These are phyloP conservation scores for Spodoptera exigua DNA, from an alignment of 2,888 invertebrate species.

Conservation along the genomic window DNA sequence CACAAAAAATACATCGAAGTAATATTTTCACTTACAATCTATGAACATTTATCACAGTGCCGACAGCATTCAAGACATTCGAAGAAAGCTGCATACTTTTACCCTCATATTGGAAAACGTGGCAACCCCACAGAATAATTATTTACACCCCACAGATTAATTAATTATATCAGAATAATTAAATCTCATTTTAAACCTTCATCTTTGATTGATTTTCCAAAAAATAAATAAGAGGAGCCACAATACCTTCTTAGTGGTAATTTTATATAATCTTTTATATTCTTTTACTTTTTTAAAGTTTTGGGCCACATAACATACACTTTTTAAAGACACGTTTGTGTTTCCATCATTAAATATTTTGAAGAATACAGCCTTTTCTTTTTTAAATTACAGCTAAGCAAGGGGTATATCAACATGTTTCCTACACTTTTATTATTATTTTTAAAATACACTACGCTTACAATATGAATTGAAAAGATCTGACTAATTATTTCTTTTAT, in stretches of 20 bases:
- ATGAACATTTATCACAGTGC: conserved; percentile 64
- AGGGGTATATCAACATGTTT: conserved; percentile 14
- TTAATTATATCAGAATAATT: no score
- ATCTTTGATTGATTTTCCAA: no score
- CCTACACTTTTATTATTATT: conserved; percentile 20
- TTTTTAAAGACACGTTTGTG: neutral
- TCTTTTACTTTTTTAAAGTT: no score
- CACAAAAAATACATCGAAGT: conserved; percentile 42
- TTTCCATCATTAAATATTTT: conserved; percentile 13
- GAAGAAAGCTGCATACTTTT: conserved; percentile 38
- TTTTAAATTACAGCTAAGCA: neutral
- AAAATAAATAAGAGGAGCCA: no score
- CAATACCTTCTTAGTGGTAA: no score
- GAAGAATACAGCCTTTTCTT: neutral
- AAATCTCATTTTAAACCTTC: no score
- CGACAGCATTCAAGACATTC: conserved; percentile 46
- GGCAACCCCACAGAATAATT: conserved; percentile 18
- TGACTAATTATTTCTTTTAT: no score
- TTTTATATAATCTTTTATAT: no score
- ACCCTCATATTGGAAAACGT: conserved; percentile 18
- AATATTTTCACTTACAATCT: conserved; percentile 58
- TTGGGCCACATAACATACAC: no score
- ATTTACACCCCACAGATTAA: no score
- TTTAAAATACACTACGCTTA: conserved; percentile 23
- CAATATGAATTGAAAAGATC: conserved; percentile 7